phyloP scores from a whole-genome alignment of 1,140 invertebrate species.

The Orius laevigatus region DNA sequence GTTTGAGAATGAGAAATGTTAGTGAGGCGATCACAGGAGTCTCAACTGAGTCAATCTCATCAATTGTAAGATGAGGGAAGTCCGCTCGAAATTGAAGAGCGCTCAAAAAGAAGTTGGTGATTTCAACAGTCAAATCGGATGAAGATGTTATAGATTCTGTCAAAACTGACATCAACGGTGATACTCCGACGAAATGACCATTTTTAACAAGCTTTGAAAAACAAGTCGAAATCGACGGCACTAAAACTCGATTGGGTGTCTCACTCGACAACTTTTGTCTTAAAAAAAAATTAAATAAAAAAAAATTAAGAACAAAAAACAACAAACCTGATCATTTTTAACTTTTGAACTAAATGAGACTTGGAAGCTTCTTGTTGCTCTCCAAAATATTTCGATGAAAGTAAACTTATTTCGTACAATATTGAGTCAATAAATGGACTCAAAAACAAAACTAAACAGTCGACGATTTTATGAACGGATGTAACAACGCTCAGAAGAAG shows the following conservation, averaged over 20 bases:
- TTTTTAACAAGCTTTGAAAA: conserved; percentile 39
- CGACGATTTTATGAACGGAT: conserved; percentile 56
- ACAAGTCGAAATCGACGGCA: conserved; percentile 54
- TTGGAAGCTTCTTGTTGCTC: conserved; percentile 15
- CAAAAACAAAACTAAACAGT: conserved; percentile 60
- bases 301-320: background rate
- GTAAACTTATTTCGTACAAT: conserved; percentile 41
- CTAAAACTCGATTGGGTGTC: conserved; percentile 56
- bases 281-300: conserved; percentile 7
- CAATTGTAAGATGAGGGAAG: conserved; percentile 19
- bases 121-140: conserved; percentile 45
- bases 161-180: conserved; percentile 54
- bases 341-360: conserved; percentile 33
- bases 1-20: conserved; percentile 60
- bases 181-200: conserved; percentile 40
- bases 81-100: conserved; percentile 50
- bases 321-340: conserved; percentile 34
- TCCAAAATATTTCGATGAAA: conserved; percentile 26
- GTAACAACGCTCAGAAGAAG: conserved; percentile 43
- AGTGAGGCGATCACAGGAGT: conserved; percentile 53
- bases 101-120: conserved; percentile 57
- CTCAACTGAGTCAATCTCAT: conserved; percentile 40
- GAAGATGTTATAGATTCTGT: conserved; percentile 44
- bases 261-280: conserved; percentile 46
- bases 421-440: conserved; percentile 69